Conservation (phyloP, 2,888 invertebrate genomes). For the Gymnosoma rotundatum region DNA sequence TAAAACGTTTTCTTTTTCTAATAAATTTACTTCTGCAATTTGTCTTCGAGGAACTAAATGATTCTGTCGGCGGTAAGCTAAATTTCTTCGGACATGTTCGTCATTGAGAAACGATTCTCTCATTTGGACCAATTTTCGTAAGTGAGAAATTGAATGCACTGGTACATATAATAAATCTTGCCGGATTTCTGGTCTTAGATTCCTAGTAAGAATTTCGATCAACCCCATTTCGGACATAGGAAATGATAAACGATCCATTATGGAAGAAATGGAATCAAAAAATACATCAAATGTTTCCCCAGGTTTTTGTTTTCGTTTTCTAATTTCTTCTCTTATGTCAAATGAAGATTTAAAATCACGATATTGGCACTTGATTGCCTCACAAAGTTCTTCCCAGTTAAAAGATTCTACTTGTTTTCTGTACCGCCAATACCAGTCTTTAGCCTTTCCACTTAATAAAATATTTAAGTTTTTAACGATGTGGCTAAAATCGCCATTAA, state of each 20-base stretch:
- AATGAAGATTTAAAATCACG: constrained; percentile 14
- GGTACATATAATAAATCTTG: constrained; percentile 42
- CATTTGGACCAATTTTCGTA: constrained; percentile 30
- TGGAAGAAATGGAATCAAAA: constrained; percentile 24
- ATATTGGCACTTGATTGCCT: constrained; percentile 19
- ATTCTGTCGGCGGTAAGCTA: not conserved
- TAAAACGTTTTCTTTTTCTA: not conserved
- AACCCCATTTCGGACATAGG: constrained; percentile 23
- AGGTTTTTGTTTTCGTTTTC: not conserved
- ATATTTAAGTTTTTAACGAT: constrained; percentile 3
- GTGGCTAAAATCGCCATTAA: not conserved
- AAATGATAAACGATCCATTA: constrained; percentile 21
- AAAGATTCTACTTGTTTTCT: constrained; percentile 5
- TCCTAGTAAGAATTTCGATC: constrained; percentile 41
- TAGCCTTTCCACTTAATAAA: constrained; percentile 10
- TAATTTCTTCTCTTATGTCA: constrained; percentile 1
- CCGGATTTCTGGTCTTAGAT: constrained; percentile 35
- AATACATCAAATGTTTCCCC: constrained; percentile 18
- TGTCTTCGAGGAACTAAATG: not conserved
- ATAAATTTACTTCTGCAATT: not conserved
- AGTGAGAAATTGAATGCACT: constrained; percentile 29
- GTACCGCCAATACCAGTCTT: constrained; percentile 36
- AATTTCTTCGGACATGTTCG: not conserved
- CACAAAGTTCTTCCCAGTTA: constrained; percentile 18
- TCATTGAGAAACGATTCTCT: constrained; percentile 19